A percentile compares a stretch with the other conserved stretches of the same genome.
phyloP scores from a whole-genome alignment of 2,113 vertebrate genomes.

The Glaucomys volans region DNA sequence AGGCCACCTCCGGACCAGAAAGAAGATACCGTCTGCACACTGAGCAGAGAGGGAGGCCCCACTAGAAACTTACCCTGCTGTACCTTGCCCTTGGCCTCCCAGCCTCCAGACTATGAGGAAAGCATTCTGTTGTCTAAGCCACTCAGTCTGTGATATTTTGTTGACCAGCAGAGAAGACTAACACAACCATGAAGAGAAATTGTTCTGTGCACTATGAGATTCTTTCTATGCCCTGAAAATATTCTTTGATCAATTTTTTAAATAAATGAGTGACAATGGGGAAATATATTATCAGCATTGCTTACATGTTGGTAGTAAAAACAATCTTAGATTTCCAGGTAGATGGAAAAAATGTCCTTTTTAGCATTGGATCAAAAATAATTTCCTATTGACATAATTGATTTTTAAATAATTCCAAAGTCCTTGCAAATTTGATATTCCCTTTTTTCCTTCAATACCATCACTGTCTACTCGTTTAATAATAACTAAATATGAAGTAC shows the following conservation, averaged over 20 bases:
- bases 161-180: neutral
- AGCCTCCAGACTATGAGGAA: neutral
- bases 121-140: neutral
- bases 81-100: neutral
- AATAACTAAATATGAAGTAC: neutral
- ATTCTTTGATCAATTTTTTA: neutral
- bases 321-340: neutral
- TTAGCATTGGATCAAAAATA: neutral
- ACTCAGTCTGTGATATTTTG: neutral
- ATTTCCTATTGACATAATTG: neutral
- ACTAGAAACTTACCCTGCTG: accelerated
- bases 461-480: neutral
- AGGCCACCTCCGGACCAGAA: neutral
- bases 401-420: neutral
- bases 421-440: neutral
- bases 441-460: neutral
- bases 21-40: neutral
- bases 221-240: neutral
- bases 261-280: neutral
- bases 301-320: neutral
- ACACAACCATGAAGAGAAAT: neutral
- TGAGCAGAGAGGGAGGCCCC: neutral
- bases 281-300: neutral
- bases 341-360: neutral
- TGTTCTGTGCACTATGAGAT: neutral